Base-by-base conservation (phyloP, 2,113 vertebrate genomes). In the Anoplopoma fimbria region DNA sequence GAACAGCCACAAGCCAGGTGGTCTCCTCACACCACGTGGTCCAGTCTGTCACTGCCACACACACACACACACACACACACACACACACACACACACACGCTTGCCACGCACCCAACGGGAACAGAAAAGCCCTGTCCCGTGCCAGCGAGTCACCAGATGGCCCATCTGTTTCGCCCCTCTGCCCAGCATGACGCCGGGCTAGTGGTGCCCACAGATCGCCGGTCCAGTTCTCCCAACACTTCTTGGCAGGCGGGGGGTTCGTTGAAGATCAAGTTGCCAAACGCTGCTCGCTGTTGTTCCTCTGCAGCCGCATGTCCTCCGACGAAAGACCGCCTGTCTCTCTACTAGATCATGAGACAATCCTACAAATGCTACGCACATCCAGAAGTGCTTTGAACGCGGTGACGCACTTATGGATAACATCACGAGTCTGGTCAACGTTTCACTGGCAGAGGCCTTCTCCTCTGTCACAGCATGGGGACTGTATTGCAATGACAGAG, bases 91-190 rank as follows among this genome's bases (percentile, higher is more conserved):
- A 60, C 21, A 33, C 77, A 70, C 75, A 83, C 69, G 53, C n/a
- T n/a, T n/a, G n/a, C n/a, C 84, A 72, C 78, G 81, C 77, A 82
- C 47, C 65, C 76, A 71, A 34, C 33, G 2, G 65, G 75, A 72
- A 77, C 81, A 87, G 79, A 88, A 65, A 84, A 71, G 82, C 77
- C 89, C 85, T 80, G 86, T 89, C 88, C 82, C 17, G 12, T 90
- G 92, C 92, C 90, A 93, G 87, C 82, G 4, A 77, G 87, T 90
- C 86, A 87, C 87, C 91, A 94, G 91, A 91, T 89, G 91, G 92
- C 81, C 95, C 95, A 93, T 96, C 93, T 96, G 95, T 81, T 95
- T 92, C 60, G 75, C 83, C 87, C 89, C 84, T 84, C 88, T 71
- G 82, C 91, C 74, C 91, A 89, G 87, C 82, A 51, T 79, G 92